Base-by-base conservation (phyloP, 2,113 vertebrate genomes). In the Cyrtonyx montezumae region DNA sequence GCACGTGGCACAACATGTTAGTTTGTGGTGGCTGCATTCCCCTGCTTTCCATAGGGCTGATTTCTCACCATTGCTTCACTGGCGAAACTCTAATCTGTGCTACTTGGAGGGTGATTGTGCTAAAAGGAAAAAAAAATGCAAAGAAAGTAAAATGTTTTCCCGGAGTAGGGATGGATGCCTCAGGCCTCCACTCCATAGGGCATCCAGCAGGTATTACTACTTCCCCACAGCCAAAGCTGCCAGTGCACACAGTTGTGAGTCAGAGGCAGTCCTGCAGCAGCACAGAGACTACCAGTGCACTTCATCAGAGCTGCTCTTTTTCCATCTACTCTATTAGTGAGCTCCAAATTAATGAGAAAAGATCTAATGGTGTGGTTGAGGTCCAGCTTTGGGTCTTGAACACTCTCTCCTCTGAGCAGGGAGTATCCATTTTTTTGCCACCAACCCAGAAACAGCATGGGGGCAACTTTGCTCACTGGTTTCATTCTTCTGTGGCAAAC, bases 171-270 rank as follows among this genome's bases (percentile, higher is more conserved):
- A 26, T 43, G n/a, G n/a, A 7, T 40, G 16, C 45, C 43, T 65
- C 37, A 65, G 37, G 8, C 26, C 53, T 16, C 58, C 36, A 26
- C 19, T 77, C 20, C 0, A 0, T 2, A 49, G 32, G 11, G 40
- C 16, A 45, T 22, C 74, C 51, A 26, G 63, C 30, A 70, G 37
- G 15, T 53, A 75, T 25, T 37, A 70, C 13, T 37, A 43, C 18
- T 18, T 55, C 15, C 43, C 18, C 11, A 4, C 42, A 73, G 42
- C 34, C 61, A 68, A 73, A 15, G 25, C 4, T 85, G 21, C 28
- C 53, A 51, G 25, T 0, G 0, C 37, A 53, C 26, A 66, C 45
- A 18, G 19, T 16, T 21, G 9, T 25, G 68, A 74, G 23, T 36
- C 42, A 8, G 4, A 25, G 2, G 13, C n/a, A 37, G 43, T 69